Conservation (phyloP, 2,113 vertebrate genomes). For the Catharus minimus region DNA sequence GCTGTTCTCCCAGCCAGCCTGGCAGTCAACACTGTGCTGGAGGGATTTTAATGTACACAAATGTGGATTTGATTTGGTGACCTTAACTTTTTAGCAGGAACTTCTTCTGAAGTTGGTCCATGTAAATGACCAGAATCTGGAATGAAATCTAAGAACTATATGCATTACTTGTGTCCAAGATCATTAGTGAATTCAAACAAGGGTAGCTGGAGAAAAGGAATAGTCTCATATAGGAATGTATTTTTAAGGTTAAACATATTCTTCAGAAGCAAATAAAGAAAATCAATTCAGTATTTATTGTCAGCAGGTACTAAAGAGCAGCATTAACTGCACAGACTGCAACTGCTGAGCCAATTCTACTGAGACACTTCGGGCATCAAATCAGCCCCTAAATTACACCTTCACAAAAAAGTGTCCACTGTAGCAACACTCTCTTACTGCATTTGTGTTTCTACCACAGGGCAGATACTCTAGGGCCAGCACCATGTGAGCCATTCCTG, state of each 20-base stretch:
- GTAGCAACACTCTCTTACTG: not conserved
- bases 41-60: conserved; percentile 1
- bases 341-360: not conserved
- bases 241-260: not conserved
- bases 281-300: not conserved
- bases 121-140: conserved; percentile 13
- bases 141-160: conserved; percentile 26
- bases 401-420: too few relatives aligned
- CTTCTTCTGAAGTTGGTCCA: not conserved
- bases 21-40: not conserved
- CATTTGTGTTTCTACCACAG: not conserved
- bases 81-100: not conserved
- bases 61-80: conserved; percentile 9
- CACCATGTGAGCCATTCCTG: not conserved
- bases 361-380: not conserved
- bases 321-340: not conserved
- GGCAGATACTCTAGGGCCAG: not conserved
- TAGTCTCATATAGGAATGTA: not conserved
- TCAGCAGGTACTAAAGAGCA: not conserved
- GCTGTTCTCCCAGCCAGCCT: not conserved
- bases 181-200: not conserved
- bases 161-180: not conserved
- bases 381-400: not conserved
- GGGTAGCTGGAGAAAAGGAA: not conserved
- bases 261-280: not conserved